A percentile compares a stretch with the other conserved stretches of the same genome.
These are phyloP conservation scores for Sisor rabdophorus DNA, from an alignment of 2,113 vertebrate genomes.

Conservation along the genomic window DNA sequence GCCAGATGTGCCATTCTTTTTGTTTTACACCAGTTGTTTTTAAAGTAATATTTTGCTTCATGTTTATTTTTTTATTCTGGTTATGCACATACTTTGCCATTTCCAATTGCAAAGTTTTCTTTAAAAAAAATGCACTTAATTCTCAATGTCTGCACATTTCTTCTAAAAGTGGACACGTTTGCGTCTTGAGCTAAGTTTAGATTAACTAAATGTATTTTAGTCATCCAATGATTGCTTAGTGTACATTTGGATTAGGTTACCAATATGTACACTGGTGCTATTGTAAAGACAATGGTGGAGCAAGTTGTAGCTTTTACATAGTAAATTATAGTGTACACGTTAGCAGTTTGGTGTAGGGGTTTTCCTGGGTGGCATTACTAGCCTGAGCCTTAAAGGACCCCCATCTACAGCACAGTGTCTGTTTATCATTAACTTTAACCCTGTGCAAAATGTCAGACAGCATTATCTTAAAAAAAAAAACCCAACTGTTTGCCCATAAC, in stretches of 20 bases:
- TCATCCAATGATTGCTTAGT: slow-evolving; percentile 43
- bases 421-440: slow-evolving; percentile 49
- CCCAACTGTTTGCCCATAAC: slow-evolving; percentile 40
- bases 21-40: slow-evolving; percentile 51
- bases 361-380: slow-evolving; percentile 43
- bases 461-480: slow-evolving; percentile 48
- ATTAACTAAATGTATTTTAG: slow-evolving; percentile 17
- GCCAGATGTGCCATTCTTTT: slow-evolving; percentile 53
- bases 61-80: slow-evolving; percentile 49
- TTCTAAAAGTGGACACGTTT: slow-evolving; percentile 47
- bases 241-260: slow-evolving; percentile 54
- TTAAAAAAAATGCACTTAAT: slow-evolving; percentile 59
- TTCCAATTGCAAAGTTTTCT: slow-evolving; percentile 56
- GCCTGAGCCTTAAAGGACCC: slow-evolving; percentile 41
- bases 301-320: slow-evolving; percentile 43
- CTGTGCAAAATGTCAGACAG: slow-evolving; percentile 52
- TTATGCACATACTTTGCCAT: slow-evolving; percentile 58
- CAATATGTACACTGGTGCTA: slow-evolving; percentile 80
- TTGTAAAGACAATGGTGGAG: slow-evolving; percentile 62
- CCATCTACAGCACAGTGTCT: slow-evolving; percentile 43
- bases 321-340: slow-evolving; percentile 26
- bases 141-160: slow-evolving; percentile 51
- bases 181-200: slow-evolving; percentile 40
- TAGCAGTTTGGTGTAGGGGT: slow-evolving; percentile 40
- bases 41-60: slow-evolving; percentile 48